These are phyloP conservation scores for Tineola bisselliella DNA, from an alignment of 2,888 invertebrate genomes.

Conservation along the genomic window DNA sequence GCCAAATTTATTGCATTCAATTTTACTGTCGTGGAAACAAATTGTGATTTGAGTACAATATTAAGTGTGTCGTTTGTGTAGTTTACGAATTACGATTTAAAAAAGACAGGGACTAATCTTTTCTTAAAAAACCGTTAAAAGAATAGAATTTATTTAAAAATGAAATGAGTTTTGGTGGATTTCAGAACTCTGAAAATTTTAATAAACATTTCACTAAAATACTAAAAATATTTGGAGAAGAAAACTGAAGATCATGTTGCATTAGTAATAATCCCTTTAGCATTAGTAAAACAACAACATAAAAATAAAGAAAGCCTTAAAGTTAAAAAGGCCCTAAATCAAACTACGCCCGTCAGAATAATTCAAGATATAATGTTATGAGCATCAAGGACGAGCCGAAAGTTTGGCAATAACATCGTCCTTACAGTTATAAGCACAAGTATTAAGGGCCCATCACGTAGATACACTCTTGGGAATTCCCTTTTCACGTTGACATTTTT, in stretches of 20 bases:
- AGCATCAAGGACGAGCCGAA: not conserved
- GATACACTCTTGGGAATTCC: not conserved
- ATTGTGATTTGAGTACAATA: not conserved
- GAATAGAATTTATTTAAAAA: too few relatives aligned
- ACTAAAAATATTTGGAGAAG: too few relatives aligned
- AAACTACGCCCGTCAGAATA: not conserved
- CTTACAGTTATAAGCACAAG: not conserved
- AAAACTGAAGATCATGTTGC: too few relatives aligned
- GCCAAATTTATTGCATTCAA: not conserved
- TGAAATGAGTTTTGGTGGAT: too few relatives aligned
- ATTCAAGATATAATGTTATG: not conserved
- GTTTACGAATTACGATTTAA: too few relatives aligned
- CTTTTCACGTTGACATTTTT: conserved; percentile 6
- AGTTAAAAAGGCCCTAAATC: not conserved
- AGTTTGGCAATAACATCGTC: not conserved
- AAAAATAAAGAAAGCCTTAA: not conserved
- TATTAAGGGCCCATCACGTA: conserved; percentile 7
- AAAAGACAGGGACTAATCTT: too few relatives aligned
- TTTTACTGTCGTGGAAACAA: not conserved
- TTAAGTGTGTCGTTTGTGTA: not conserved
- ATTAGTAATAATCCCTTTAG: too few relatives aligned
- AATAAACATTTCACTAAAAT: too few relatives aligned
- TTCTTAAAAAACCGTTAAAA: too few relatives aligned
- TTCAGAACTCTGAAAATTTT: too few relatives aligned
- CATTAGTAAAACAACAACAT: not conserved